Percentiles rank a stretch among this genome's conserved stretches.
Evolutionary conservation across 2,113 vertebrate genomes (phyloP).

Genomic region (Bambusicola thoracicus): DNA sequence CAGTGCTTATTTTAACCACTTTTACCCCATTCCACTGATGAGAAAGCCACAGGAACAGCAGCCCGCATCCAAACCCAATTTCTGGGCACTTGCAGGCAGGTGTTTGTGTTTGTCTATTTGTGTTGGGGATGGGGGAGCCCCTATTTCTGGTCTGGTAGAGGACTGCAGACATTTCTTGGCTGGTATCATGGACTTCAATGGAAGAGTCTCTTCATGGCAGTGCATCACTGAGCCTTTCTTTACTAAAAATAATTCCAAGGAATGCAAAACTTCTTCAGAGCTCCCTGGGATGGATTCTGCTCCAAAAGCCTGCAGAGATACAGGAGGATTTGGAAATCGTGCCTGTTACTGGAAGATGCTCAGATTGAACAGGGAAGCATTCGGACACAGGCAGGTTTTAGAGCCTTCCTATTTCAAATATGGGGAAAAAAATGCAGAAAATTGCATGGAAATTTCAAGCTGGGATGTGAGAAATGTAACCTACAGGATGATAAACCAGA

Average conservation of each 20-base stretch:
- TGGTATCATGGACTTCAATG: neutral
- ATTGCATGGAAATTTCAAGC: neutral
- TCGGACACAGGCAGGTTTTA: neutral
- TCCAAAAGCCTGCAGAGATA: neutral
- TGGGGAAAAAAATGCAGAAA: neutral
- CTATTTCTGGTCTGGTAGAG: neutral
- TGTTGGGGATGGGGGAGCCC: neutral
- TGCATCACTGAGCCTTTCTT: neutral
- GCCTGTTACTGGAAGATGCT: neutral
- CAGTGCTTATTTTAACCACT: neutral
- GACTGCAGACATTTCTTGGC: neutral
- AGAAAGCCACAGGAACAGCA: neutral
- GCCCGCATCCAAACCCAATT: neutral
- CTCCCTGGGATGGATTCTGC: neutral
- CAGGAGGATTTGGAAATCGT: neutral
- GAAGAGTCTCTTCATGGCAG: neutral
- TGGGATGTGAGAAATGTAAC: neutral
- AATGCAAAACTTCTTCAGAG: neutral
- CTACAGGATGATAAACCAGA: neutral
- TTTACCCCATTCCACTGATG: neutral
- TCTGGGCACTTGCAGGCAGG: neutral
- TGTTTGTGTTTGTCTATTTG: neutral
- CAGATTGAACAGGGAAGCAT: neutral
- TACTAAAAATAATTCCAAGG: neutral
- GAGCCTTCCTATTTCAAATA: neutral